Evolutionary conservation across 1,140 invertebrate species (phyloP).

Genomic region (Portunus trituberculatus): DNA sequence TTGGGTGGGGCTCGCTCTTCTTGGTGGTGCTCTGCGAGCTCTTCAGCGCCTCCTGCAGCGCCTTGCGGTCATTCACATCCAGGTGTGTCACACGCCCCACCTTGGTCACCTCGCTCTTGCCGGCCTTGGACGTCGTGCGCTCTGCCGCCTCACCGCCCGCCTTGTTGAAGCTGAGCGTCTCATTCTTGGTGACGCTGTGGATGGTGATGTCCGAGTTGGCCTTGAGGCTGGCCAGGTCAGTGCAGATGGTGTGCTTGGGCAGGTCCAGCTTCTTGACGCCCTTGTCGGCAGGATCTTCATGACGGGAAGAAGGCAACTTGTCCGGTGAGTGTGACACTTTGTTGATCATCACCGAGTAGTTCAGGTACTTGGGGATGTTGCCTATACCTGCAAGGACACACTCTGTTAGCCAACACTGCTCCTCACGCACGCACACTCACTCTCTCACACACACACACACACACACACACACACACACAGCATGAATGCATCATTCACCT

Average conservation of each 20-base stretch:
- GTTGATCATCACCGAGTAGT: constrained; percentile 77
- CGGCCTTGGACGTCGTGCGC: background rate
- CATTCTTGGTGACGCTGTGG: constrained; percentile 77
- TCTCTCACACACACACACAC: no score
- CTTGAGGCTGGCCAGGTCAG: constrained; percentile 73
- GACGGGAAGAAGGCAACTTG: constrained; percentile 64
- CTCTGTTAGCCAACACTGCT: background rate
- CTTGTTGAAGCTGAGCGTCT: constrained; percentile 68
- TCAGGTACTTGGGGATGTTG: constrained; percentile 77
- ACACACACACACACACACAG: no score
- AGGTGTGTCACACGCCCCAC: constrained; percentile 76
- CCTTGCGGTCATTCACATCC: constrained; percentile 77
- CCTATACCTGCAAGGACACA: constrained; percentile 67
- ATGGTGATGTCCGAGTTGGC: constrained; percentile 77
- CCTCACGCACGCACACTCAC: background rate
- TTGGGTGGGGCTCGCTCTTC: constrained; percentile 70
- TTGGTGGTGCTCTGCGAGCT: constrained; percentile 76
- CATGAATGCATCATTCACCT: no score
- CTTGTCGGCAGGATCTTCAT: constrained; percentile 69
- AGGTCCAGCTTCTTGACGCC: constrained; percentile 64
- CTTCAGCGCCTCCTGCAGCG: constrained; percentile 77
- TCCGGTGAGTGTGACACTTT: constrained; percentile 76
- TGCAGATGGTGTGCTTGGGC: constrained; percentile 65
- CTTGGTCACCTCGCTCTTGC: constrained; percentile 67
- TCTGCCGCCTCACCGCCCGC: constrained; percentile 37